Conservation (phyloP, 1,140 invertebrate genomes). For the Zaprionus taronus region DNA sequence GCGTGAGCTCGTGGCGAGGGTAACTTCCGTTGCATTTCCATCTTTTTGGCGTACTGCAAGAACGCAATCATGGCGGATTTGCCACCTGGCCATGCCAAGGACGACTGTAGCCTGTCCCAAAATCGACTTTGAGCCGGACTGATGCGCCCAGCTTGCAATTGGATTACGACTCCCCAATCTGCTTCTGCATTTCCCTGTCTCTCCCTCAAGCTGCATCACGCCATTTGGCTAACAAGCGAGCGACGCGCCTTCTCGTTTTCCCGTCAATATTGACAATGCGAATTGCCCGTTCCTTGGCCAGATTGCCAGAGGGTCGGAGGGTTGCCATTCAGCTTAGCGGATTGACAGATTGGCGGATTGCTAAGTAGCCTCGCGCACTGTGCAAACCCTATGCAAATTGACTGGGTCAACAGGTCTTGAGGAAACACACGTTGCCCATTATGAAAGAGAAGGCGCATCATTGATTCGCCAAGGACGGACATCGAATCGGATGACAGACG, state of each 20-base stretch:
- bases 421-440: slow-evolving; percentile 1
- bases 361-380: neutral
- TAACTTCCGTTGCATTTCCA: slow-evolving; percentile 46
- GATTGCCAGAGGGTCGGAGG: neutral
- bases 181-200: neutral
- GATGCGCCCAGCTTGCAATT: slow-evolving; percentile 37
- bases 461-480: too few species aligned
- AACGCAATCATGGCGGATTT: slow-evolving; percentile 46
- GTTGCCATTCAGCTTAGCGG: neutral
- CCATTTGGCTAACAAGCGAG: slow-evolving; percentile 36
- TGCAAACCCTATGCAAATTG: slow-evolving; percentile 3
- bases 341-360: neutral
- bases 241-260: neutral
- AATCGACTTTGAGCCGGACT: slow-evolving; percentile 30
- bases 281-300: slow-evolving; percentile 2
- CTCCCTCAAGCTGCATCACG: slow-evolving; percentile 12
- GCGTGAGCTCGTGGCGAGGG: slow-evolving; percentile 20
- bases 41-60: slow-evolving; percentile 28
- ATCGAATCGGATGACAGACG: too few species aligned
- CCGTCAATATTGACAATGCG: slow-evolving; percentile 18
- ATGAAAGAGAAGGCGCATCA: slow-evolving; percentile 2
- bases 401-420: slow-evolving; percentile 3
- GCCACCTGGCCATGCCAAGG: slow-evolving; percentile 16
- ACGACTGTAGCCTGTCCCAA: slow-evolving; percentile 15
- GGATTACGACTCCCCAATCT: slow-evolving; percentile 34